Evolutionary conservation across 2,888 invertebrate genomes (phyloP), one percentile per base, ranked within the genome.

Genomic region (Caenorhabditis imperialis): DNA sequence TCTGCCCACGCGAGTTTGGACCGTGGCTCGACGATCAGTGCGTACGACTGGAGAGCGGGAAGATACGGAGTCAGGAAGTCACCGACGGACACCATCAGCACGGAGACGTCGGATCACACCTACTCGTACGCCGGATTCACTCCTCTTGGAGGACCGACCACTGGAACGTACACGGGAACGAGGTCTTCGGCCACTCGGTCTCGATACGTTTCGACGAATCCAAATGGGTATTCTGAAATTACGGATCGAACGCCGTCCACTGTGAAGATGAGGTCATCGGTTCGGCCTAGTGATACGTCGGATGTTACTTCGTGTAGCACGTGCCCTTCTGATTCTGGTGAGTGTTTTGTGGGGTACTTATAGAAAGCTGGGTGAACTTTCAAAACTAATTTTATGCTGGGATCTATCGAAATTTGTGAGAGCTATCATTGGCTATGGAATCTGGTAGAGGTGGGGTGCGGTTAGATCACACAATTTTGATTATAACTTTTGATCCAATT

Each of bases 1-100:
- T 78, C 78, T 3, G 76, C 75, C 2, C 75, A 73, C 22, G 80
- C 76, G 0, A 80, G 80, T 60, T 40, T 80, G 20, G 58, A 62
- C n/a, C 44, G 47, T n/a, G 48, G 50, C 14, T 62, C 69, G 14
- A 79, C 74, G 0, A 71, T 76, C 20, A 76, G 70, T 44, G 76
- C 76, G 2, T 76, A 74, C 53, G 74, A 71, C 20, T 62, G 51
- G 44, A 33, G 14, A 30, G 44, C 37, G 1, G 23, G 45, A 20
- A 22, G 25, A 18, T 40, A 25, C 1, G 37, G 22, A 20, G 25
- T 33, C 7, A 25, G 25, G 5, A 22, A 50, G 3, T 54, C 61
- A 1, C 67, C 67, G 20, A 67, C 61, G 0, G 74, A 74, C 8
- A 67, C 73, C 6, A 16, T 67, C 14, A 45, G 61, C 42, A 50